Percentiles rank a stretch among this genome's conserved stretches.
These are phyloP conservation scores for Papilio machaon DNA, from an alignment of 1,140 invertebrate genomes.

Conservation along the genomic window DNA sequence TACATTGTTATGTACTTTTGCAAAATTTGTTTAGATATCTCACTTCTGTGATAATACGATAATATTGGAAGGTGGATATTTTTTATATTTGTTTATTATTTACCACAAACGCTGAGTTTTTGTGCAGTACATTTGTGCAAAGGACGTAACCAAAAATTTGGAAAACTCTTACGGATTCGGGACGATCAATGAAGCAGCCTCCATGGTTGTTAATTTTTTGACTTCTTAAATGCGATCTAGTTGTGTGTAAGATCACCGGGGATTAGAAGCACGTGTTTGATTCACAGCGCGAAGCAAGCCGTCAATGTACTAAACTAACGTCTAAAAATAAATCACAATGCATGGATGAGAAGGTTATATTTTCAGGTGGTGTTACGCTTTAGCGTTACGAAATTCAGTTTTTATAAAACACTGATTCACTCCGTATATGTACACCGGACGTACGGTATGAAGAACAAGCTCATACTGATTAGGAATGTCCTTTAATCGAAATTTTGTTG, in stretches of 20 bases:
- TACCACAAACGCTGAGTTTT: not conserved
- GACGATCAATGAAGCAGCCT: constrained; percentile 62
- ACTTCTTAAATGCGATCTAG: constrained; percentile 49
- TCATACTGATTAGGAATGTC: constrained; percentile 60
- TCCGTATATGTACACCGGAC: constrained; percentile 50
- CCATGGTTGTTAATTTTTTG: constrained; percentile 59
- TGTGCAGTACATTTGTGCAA: constrained; percentile 47
- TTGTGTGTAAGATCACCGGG: constrained; percentile 44
- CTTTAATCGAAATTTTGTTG: constrained; percentile 62
- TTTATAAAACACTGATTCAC: constrained; percentile 55
- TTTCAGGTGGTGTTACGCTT: constrained; percentile 47
- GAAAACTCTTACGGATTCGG: constrained; percentile 67
- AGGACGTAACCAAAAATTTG: constrained; percentile 46
- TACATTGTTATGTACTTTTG: constrained; percentile 26
- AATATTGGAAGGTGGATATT: not conserved
- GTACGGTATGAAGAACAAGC: constrained; percentile 54
- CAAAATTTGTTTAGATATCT: constrained; percentile 19
- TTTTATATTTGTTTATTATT: not conserved
- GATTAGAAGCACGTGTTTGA: constrained; percentile 64
- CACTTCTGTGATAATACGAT: not conserved
- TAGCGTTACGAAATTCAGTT: constrained; percentile 35
- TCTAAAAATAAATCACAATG: constrained; percentile 80
- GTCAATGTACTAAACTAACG: constrained; percentile 75
- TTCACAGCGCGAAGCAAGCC: constrained; percentile 60
- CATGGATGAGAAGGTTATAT: constrained; percentile 70